Conservation (phyloP, 2,888 invertebrate genomes). For the Ceratothoa steindachneri region DNA sequence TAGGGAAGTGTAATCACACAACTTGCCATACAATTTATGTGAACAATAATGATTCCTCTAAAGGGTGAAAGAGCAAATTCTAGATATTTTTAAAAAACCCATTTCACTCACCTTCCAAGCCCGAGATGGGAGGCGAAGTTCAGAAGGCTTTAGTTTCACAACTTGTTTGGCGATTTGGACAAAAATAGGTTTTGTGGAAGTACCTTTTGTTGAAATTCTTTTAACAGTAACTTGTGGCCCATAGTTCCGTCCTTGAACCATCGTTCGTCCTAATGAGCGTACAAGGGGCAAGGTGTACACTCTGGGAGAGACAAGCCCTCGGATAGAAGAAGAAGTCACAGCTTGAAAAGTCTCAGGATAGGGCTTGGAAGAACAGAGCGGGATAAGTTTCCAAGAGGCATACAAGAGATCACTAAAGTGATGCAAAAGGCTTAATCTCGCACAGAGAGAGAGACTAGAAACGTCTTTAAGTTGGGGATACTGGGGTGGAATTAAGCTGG, state of each 20-base stretch:
- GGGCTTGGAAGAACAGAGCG: constrained; percentile 20
- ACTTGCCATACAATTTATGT: no score
- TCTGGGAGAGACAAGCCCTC: constrained; percentile 59
- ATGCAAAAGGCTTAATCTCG: constrained; percentile 60
- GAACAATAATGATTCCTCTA: no score
- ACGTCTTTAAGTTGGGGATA: constrained; percentile 59
- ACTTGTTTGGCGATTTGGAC: constrained; percentile 64
- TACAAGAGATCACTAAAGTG: constrained; percentile 63
- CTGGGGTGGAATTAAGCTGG: constrained; percentile 59
- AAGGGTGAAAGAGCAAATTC: not conserved
- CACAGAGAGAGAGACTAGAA: constrained; percentile 58
- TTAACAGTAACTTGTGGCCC: constrained; percentile 64
- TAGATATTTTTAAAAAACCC: not conserved
- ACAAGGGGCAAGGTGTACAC: constrained; percentile 64
- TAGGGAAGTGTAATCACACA: no score
- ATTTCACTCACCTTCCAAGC: constrained; percentile 60
- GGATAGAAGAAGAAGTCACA: constrained; percentile 32
- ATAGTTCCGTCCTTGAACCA: constrained; percentile 65
- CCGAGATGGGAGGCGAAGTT: constrained; percentile 61
- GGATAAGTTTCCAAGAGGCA: constrained; percentile 49
- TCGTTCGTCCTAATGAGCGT: constrained; percentile 62
- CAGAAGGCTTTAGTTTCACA: constrained; percentile 59
- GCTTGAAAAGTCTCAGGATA: constrained; percentile 14
- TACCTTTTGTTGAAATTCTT: constrained; percentile 60
- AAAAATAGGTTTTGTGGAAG: constrained; percentile 61